Evolutionary conservation across 2,797 vertebrate species (phyloP).

Genomic region (Rhinichthys osculus): DNA sequence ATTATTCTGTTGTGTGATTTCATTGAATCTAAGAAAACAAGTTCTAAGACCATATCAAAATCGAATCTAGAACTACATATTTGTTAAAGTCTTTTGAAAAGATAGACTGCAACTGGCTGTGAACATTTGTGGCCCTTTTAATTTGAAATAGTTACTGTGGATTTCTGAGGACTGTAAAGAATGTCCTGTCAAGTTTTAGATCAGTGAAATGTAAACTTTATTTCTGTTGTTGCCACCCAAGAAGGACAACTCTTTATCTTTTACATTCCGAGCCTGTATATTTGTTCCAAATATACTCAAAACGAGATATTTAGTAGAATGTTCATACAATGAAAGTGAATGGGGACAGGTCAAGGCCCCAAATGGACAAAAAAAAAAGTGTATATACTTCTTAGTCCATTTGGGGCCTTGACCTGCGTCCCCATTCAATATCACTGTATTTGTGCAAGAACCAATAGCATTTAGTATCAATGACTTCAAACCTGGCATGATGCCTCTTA

Average conservation of each 20-base stretch:
- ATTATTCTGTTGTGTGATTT: background rate
- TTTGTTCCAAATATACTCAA: background rate
- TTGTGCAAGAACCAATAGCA: background rate
- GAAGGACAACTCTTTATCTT: no score
- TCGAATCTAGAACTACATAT: background rate
- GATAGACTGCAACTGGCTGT: no score
- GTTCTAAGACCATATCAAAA: background rate
- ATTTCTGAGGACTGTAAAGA: background rate
- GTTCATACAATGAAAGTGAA: background rate
- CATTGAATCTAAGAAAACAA: background rate
- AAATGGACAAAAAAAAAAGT: background rate
- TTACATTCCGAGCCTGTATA: background rate
- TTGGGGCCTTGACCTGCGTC: background rate
- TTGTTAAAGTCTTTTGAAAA: background rate
- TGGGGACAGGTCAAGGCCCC: background rate
- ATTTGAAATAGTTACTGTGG: background rate
- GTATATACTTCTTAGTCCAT: background rate
- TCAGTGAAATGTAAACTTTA: background rate
- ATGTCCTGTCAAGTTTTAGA: background rate
- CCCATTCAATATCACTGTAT: no score
- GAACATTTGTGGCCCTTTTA: background rate
- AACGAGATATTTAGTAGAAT: background rate
- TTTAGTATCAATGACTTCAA: background rate
- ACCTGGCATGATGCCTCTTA: background rate
- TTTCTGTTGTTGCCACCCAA: background rate